Conservation (phyloP, 2,113 vertebrate species). For the Prietella phreatophila region DNA sequence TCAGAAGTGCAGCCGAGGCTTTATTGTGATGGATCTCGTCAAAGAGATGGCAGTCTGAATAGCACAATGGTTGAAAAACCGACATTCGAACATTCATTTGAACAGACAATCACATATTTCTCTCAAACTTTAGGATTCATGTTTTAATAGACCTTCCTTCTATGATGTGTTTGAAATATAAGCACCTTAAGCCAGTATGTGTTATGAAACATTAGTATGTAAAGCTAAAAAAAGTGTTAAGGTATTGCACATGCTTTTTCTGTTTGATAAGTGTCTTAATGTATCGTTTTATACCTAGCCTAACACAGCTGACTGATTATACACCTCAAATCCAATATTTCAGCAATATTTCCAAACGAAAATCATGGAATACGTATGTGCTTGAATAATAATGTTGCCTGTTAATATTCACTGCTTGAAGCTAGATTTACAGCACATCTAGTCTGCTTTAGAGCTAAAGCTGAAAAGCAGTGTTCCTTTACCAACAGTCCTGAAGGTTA, state of each 20-base stretch:
- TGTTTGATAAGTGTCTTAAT: background rate
- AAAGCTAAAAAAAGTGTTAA: background rate
- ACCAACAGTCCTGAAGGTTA: conserved; percentile 58
- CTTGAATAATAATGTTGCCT: background rate
- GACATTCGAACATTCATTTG: background rate
- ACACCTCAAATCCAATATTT: background rate
- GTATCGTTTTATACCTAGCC: background rate
- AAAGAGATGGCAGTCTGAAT: conserved; percentile 36
- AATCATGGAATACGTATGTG: background rate
- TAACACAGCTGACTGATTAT: background rate
- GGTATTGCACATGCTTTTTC: background rate
- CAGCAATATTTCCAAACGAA: background rate
- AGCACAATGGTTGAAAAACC: conserved; percentile 30
- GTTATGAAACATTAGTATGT: background rate
- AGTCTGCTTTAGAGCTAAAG: background rate
- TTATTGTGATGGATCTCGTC: conserved; percentile 55
- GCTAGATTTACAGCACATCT: background rate
- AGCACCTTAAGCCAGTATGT: background rate
- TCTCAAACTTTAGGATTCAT: background rate
- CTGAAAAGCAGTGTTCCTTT: conserved; percentile 24
- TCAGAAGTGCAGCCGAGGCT: conserved; percentile 59
- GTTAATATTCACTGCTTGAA: background rate
- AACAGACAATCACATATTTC: conserved; percentile 3
- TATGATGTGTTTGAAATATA: background rate
- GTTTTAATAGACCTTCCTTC: background rate